Base-by-base conservation (phyloP, 2,113 vertebrate species). In the Aptenodytes patagonicus region DNA sequence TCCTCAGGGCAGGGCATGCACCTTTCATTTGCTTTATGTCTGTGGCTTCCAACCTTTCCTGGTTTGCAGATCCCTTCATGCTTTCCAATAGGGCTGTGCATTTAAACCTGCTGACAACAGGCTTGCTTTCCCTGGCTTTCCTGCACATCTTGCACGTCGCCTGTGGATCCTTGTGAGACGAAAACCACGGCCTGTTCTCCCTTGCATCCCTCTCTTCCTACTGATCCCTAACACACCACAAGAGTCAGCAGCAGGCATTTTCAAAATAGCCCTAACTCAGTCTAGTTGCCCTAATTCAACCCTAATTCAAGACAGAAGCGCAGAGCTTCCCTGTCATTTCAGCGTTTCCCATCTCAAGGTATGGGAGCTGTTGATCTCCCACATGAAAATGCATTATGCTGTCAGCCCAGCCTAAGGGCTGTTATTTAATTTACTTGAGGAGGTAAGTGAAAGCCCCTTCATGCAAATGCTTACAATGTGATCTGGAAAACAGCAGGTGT, bases 371-470 rank as follows among this genome's bases (percentile, higher is more conserved):
- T 94, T 97, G 96, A 89, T 95, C 94, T 97, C 96, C 89, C 96
- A 88, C 93, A 83, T 96, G 96, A 94, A 95, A 96, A 97, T 86
- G 89, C 84, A 97, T 97, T 88, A 95, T 73, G 93, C 93, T 94
- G 89, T 96, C 96, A 96, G 96, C 93, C 93, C 91, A 93, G 97
- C 96, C 94, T 97, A 94, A 97, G 92, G 97, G 96, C 95, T 95
- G 93, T 95, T 97, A 97, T 96, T 96, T 97, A 94, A 97, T 97
- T 97, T 96, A 97, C 93, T 95, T 96, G 94, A 97, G 95, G 94
- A 97, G 96, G 97, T 97, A 97, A 97, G 96, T 96, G 97, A 96
- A 97, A 97, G 96, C 91, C 97, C 96, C 96, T 94, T 97, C 93
- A 95, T 96, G 95, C 95, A 96, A 95, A 97, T 95, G 94, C 95